These are phyloP conservation scores for Myzus persicae DNA, from an alignment of 1,140 invertebrate species.

Conservation along the genomic window DNA sequence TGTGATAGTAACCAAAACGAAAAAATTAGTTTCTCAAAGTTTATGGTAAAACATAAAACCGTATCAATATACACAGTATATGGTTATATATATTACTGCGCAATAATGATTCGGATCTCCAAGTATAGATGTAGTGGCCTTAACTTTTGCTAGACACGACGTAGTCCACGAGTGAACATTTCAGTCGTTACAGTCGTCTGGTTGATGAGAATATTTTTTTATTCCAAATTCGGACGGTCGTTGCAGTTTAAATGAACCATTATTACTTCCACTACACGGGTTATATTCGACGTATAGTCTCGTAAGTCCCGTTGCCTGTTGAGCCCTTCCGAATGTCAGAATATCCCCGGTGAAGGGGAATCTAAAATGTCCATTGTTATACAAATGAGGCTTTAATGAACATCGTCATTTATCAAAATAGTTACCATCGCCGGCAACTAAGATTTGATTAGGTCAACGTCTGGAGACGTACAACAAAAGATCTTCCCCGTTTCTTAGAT, in stretches of 20 bases:
- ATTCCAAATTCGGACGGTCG: background rate
- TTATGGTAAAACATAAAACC: background rate
- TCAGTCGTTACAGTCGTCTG: background rate
- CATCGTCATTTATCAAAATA: conserved; percentile 26
- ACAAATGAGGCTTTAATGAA: conserved; percentile 29
- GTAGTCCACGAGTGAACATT: background rate
- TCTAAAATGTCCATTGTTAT: background rate
- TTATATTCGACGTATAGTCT: background rate
- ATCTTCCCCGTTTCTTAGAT: background rate
- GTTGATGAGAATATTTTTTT: background rate
- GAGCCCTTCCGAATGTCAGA: background rate
- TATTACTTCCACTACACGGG: background rate
- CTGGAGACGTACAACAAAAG: background rate
- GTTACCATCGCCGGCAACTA: background rate
- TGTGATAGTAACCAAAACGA: no score
- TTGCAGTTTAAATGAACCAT: background rate
- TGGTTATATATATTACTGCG: no score
- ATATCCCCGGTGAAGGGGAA: background rate
- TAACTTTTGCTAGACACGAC: background rate
- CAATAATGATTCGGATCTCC: no score
- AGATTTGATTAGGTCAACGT: conserved; percentile 1
- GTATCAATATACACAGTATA: background rate
- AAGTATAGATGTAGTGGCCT: background rate
- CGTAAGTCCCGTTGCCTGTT: background rate
- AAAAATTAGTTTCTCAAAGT: background rate